Evolutionary conservation across 2,797 vertebrate genomes (phyloP).

Genomic region (Malurus leucopterus): DNA sequence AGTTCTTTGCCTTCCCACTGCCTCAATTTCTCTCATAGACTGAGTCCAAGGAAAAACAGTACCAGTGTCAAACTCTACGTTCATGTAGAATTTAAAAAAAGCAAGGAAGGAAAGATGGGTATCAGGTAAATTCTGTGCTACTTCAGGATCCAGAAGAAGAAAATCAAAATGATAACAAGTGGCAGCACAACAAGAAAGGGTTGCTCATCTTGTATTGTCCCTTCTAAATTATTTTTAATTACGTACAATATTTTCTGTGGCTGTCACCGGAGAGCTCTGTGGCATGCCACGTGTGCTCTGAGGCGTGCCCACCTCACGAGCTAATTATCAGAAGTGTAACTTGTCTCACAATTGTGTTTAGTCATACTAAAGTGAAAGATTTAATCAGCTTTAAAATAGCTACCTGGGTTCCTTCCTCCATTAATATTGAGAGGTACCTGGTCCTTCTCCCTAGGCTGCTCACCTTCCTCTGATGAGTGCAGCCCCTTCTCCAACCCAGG

Average conservation of each 20-base stretch:
- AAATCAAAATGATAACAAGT: background rate
- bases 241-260: background rate
- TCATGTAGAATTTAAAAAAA: background rate
- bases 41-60: slow-evolving; percentile 14
- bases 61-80: background rate
- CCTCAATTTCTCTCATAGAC: slow-evolving; percentile 13
- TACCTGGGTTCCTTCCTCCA: background rate
- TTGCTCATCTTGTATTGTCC: background rate
- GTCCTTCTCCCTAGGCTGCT: background rate
- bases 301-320: background rate
- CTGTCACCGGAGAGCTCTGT: background rate
- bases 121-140: background rate
- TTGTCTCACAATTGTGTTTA: background rate
- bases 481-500: background rate
- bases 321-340: background rate
- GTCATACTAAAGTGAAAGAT: background rate
- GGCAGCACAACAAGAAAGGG: background rate
- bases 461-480: background rate
- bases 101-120: background rate
- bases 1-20: background rate
- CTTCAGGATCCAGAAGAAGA: background rate
- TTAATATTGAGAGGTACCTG: background rate
- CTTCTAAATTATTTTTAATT: background rate
- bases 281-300: too few relatives aligned
- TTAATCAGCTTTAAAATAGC: background rate